Base-by-base conservation (phyloP, 2,113 vertebrate species). In the Harpagus bidentatus region DNA sequence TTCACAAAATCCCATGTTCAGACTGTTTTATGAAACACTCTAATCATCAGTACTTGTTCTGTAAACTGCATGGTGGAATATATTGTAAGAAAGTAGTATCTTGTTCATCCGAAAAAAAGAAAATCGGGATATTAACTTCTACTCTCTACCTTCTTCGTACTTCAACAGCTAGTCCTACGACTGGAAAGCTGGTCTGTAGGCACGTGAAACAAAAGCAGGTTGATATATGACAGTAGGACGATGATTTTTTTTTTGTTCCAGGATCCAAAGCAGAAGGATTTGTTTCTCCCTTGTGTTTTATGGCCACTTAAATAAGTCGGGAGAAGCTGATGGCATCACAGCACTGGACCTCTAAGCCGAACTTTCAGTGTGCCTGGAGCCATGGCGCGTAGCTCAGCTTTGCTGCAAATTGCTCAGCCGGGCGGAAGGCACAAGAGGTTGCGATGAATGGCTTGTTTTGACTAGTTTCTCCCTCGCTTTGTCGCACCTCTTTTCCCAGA, bases 381-480 rank as follows among this genome's bases (percentile, higher is more conserved):
- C 25, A 16, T 1, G 22, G 58, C 53, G 62, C 42, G 7, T 3
- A 22, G 55, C 69, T 81, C 73, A 42, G 52, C 26, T 76, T 43
- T 77, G 31, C 34, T 61, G 77, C 29, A 52, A 32, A 45, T 50
- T 50, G 23, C 26, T 84, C 50, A 48, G n/a, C n/a, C 0, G 1
- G 43, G 15, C 25, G 42, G 45, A 84, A 80, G 52, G 32, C 43
- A 45, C 50, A 31, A 43, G 38, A 32, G n/a, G 11, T 50, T 70
- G 58, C 1, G 0, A n/a, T 16, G 4, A 3, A 25, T 6, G 32
- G 56, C 36, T 84, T 1, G 0, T 50, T 63, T 67, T 11, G 36
- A 13, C 38, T 9, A 14, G 12, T 34, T 70, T 50, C 79, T 55
- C 32, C 40, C n/a, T 40, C 1, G 2, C 29, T 61, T 81, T 43